A percentile compares a stretch with the other conserved stretches of the same genome.
Evolutionary conservation across 2,888 invertebrate genomes (phyloP).

Genomic region (Trichopoda pennipes): DNA sequence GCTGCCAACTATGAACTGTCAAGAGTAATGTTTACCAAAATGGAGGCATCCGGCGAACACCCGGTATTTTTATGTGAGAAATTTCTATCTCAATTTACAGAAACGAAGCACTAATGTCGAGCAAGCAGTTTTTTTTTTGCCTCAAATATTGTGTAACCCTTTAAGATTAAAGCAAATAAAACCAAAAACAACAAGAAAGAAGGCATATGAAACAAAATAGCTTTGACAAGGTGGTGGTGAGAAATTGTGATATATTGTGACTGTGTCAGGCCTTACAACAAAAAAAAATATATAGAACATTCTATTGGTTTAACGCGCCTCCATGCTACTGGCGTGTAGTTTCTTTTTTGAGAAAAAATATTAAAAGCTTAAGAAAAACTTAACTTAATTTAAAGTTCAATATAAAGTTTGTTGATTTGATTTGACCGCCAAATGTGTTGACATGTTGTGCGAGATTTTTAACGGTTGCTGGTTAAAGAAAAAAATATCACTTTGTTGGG

Average conservation of each 20-base stretch:
- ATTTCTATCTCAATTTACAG: too few species aligned
- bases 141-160: too few species aligned
- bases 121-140: too few species aligned
- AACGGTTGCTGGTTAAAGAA: not conserved
- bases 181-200: not conserved
- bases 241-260: not conserved
- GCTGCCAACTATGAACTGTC: too few species aligned
- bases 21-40: too few species aligned
- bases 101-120: too few species aligned
- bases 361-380: not conserved
- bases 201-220: not conserved
- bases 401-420: constrained; percentile 22
- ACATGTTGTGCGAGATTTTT: constrained; percentile 38
- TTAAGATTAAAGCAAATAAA: not conserved
- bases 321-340: not conserved
- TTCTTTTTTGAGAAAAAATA: not conserved
- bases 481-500: constrained; percentile 28
- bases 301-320: not conserved
- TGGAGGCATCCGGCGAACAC: too few species aligned
- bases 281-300: not conserved
- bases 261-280: not conserved
- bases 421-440: constrained; percentile 65
- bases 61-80: too few species aligned
- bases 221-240: not conserved
- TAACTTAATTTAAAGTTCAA: constrained; percentile 55